Conservation (phyloP, 2,888 invertebrate species). For the Himalopsyche tibetana region DNA sequence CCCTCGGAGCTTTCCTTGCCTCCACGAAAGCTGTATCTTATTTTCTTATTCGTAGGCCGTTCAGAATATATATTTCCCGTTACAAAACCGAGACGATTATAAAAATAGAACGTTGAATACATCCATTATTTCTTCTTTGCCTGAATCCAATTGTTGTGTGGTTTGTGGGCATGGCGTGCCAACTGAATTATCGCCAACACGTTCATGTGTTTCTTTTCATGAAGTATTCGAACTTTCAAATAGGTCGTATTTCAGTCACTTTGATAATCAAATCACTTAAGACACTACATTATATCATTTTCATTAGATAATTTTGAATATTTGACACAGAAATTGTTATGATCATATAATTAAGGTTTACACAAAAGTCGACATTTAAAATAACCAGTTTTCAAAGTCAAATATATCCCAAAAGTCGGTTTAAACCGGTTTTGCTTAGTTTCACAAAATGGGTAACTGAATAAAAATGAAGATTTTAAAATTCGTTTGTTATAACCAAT, state of each 20-base stretch:
- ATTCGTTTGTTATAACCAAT: too few relatives aligned
- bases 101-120: slow-evolving; percentile 34
- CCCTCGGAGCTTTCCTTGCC: neutral
- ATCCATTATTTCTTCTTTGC: slow-evolving; percentile 34
- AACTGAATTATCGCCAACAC: slow-evolving; percentile 9
- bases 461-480: too few relatives aligned
- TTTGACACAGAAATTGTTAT: too few relatives aligned
- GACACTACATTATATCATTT: too few relatives aligned
- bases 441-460: too few relatives aligned
- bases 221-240: neutral
- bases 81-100: slow-evolving; percentile 31
- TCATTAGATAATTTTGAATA: too few relatives aligned
- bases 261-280: neutral
- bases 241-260: neutral
- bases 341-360: too few relatives aligned
- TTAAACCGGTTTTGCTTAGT: too few relatives aligned
- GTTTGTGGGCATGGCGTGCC: slow-evolving; percentile 15
- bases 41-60: slow-evolving; percentile 31
- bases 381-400: too few relatives aligned
- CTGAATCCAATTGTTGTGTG: slow-evolving; percentile 27
- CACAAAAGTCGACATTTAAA: too few relatives aligned
- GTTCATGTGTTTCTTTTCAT: neutral
- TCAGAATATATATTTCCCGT: slow-evolving; percentile 30
- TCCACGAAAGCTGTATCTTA: slow-evolving; percentile 6
- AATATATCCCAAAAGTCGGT: too few relatives aligned